Evolutionary conservation across 2,888 invertebrate genomes (phyloP), one percentile per base, ranked within the genome.

Genomic region (Mimumesa dahlbomi): DNA sequence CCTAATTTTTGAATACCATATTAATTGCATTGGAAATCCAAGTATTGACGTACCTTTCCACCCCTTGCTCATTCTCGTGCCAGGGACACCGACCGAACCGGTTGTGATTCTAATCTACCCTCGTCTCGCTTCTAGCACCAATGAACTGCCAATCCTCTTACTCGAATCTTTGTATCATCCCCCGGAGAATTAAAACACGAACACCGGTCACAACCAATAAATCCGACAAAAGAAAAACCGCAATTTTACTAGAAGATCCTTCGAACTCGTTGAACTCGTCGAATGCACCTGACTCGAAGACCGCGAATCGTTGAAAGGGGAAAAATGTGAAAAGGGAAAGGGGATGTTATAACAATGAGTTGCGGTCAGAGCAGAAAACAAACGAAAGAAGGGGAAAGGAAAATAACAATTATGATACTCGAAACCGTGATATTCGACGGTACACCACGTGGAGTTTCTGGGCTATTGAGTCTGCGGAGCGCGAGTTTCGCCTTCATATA

Each of bases 401-500:
- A 25, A 34, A 14, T 14, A 4, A 7, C n/a, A 38, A 43, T 52
- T 21, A 16, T 19, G 22, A 21, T 36, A 50, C 61, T 42, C 62
- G 59, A 67, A 53, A 38, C 36, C 50, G 63, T 50, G 59, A n/a
- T n/a, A 59, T 59, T 62, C 58, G 63, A 71, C 48, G 58, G 45
- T 43, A 62, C 73, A 70, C 59, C 78, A 81, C 72, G 75, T 73
- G 74, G 57, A 73, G 69, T 73, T 81, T 79, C 78, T 85, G 87
- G 83, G 82, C 87, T 87, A 88, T 88, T 85, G 87, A 87, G 84
- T 84, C 86, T 82, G 84, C 82, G 80, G 82, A 75, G 83, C 84
- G 85, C 82, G 78, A 76, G 85, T 85, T 88, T 88, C 87, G 84
- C 88, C 82, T 87, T 87, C 87, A 87, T 88, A 88, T 88, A 88